phyloP scores from a whole-genome alignment of 2,797 vertebrate species.

The Podarcis siculus region DNA sequence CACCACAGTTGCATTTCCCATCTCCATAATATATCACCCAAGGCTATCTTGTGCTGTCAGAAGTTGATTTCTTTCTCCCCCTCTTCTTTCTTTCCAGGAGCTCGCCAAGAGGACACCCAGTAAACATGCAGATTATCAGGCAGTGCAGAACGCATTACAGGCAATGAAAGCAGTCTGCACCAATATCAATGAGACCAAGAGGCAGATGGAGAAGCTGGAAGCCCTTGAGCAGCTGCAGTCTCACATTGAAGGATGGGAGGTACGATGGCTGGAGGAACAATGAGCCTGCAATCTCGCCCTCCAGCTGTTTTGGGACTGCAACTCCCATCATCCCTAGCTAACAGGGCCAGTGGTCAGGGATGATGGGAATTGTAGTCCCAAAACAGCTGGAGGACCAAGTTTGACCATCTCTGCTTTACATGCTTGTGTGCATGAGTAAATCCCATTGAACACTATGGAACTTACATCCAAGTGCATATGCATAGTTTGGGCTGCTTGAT shows the following conservation, averaged over 20 bases:
- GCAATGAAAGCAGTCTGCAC: constrained; percentile 98
- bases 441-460: background rate
- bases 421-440: background rate
- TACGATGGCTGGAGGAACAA: constrained; percentile 67
- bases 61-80: background rate
- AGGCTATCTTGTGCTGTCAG: background rate
- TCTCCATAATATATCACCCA: background rate
- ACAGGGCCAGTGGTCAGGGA: too few relatives aligned
- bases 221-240: constrained; percentile 98
- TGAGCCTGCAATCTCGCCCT: background rate
- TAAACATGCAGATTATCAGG: constrained; percentile 92
- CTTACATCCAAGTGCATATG: background rate
- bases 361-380: too few relatives aligned
- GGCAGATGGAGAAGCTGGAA: constrained; percentile 99
- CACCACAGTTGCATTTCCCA: background rate
- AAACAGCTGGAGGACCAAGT: too few relatives aligned
- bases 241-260: constrained; percentile 99
- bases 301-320: too few relatives aligned
- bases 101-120: constrained; percentile 94
- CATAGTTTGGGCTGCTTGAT: background rate
- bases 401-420: too few relatives aligned
- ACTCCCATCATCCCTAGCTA: too few relatives aligned
- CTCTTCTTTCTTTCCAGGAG: constrained; percentile 79
- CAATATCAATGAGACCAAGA: constrained; percentile 99
- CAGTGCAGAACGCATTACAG: constrained; percentile 93